Conservation (phyloP, 2,113 vertebrate species). For the Numenius arquata region DNA sequence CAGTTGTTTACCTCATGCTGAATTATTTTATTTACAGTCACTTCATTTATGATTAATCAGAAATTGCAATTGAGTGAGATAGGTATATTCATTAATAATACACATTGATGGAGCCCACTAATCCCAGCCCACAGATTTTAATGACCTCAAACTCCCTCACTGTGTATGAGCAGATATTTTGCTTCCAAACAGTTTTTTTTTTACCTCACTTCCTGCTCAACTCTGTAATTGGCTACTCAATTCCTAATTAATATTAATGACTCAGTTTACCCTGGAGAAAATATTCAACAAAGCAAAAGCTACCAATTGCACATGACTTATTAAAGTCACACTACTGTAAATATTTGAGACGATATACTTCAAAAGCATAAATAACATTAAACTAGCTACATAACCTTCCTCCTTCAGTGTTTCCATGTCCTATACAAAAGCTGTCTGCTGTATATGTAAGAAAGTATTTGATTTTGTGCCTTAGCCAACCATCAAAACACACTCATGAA, state of each 20-base stretch:
- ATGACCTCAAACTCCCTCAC: not conserved
- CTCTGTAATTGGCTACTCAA: slow-evolving; percentile 21
- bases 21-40: slow-evolving; percentile 35
- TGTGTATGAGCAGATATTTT: not conserved
- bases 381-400: not conserved
- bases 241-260: slow-evolving; percentile 52
- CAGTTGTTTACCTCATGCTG: not conserved
- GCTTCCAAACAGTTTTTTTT: not conserved
- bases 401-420: not conserved
- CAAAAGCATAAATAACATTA: slow-evolving; percentile 16
- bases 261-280: slow-evolving; percentile 1
- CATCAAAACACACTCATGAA: not conserved
- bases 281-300: not conserved
- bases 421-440: not conserved
- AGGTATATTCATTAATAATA: slow-evolving; percentile 7
- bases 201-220: slow-evolving; percentile 11
- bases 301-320: not conserved
- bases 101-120: not conserved
- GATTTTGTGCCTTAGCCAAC: not conserved
- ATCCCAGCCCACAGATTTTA: slow-evolving; percentile 5
- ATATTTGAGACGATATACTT: slow-evolving; percentile 10
- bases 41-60: slow-evolving; percentile 22
- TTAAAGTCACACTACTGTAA: slow-evolving; percentile 24
- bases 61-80: not conserved
- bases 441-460: not conserved